Conservation (phyloP, 2,797 vertebrate genomes). For the Apogon hyalosoma region DNA sequence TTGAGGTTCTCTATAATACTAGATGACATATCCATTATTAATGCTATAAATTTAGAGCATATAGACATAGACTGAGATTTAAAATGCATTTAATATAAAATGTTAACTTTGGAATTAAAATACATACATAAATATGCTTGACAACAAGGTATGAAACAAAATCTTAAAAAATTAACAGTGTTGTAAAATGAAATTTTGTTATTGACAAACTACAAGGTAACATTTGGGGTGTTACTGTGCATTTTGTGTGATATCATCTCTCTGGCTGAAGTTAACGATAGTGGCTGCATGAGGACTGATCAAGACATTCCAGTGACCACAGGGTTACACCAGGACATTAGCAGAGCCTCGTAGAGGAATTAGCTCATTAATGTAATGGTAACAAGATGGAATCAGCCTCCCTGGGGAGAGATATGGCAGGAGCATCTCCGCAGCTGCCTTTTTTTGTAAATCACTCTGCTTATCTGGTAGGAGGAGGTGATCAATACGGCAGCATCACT, state of each 20-base stretch:
- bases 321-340: slow-evolving; percentile 83
- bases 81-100: no score
- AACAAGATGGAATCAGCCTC: slow-evolving; percentile 85
- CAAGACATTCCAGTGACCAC: slow-evolving; percentile 75
- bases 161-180: not conserved
- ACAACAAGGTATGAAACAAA: slow-evolving; percentile 1
- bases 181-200: slow-evolving; percentile 12
- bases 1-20: no score
- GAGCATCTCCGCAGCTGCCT: slow-evolving; percentile 82
- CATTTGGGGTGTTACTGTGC: slow-evolving; percentile 31
- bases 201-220: slow-evolving; percentile 28
- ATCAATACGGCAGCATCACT: slow-evolving; percentile 85
- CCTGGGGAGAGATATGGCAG: slow-evolving; percentile 80
- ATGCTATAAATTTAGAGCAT: no score
- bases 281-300: slow-evolving; percentile 62
- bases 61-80: no score
- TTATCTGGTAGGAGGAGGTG: slow-evolving; percentile 84
- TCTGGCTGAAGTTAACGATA: slow-evolving; percentile 58
- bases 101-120: not conserved
- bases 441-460: slow-evolving; percentile 86
- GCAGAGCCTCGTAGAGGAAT: slow-evolving; percentile 81
- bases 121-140: not conserved
- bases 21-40: no score
- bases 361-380: slow-evolving; percentile 89
- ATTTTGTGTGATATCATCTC: slow-evolving; percentile 39